phyloP scores from a whole-genome alignment of 2,113 vertebrate genomes.

The Tonatia bakeri region DNA sequence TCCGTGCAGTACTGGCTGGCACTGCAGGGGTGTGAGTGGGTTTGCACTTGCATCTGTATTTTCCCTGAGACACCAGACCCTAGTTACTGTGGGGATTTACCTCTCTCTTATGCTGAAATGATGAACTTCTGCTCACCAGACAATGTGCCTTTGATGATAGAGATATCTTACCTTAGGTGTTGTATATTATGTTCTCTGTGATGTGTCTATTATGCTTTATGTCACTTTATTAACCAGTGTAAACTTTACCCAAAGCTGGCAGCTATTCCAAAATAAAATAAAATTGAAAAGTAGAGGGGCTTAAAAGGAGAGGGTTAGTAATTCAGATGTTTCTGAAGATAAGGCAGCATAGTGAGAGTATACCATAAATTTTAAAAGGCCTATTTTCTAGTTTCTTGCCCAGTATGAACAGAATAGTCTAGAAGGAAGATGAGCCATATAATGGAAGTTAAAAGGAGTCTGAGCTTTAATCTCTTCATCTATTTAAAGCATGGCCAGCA shows the following conservation, averaged over 20 bases:
- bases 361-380: not conserved
- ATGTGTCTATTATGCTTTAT: not conserved
- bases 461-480: not conserved
- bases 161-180: not conserved
- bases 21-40: not conserved
- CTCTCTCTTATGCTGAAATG: not conserved
- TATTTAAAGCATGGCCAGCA: not conserved
- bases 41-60: not conserved
- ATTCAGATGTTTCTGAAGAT: not conserved
- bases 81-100: not conserved
- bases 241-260: not conserved
- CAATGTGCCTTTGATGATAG: slow-evolving; percentile 52
- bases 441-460: not conserved
- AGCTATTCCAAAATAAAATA: not conserved
- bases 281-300: not conserved
- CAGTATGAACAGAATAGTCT: not conserved
- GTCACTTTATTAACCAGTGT: not conserved
- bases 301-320: not conserved
- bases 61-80: not conserved
- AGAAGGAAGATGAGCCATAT: not conserved
- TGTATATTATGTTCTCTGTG: slow-evolving; percentile 36
- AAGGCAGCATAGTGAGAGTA: not conserved
- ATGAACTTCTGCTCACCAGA: slow-evolving; percentile 50
- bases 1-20: not conserved
- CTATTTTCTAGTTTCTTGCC: not conserved